Base-by-base conservation (phyloP, 1,140 invertebrate genomes). In the Aradophagus sp. region DNA sequence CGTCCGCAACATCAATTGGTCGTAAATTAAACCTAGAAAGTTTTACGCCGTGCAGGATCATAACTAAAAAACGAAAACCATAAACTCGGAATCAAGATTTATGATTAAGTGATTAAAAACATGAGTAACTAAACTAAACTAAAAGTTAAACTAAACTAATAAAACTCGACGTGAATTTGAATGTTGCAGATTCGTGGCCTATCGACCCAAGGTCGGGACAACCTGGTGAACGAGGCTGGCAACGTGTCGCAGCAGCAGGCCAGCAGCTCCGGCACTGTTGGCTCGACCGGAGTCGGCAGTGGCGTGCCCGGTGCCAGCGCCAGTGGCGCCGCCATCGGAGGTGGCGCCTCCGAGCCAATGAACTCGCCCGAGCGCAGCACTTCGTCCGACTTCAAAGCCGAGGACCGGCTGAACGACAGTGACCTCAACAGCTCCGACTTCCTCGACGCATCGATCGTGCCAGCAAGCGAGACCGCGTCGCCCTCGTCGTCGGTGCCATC, bases 201-300 rank as follows among this genome's bases (percentile, higher is more conserved):
- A 36, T 77, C 76, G 10, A 84, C 65, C 39, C 83, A 84, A 55
- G 83, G 82, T 38, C 73, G 78, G 23, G 82, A 84, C 8, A 78
- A 48, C 15, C 48, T 74, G 27, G 68, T 61, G 11, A 74, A 58
- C 15, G 82, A 83, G 27, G 77, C 55, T 12, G 48, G 20, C 11
- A 50, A 34, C 0, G 47, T 29, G 17, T 39, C 41, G 0, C 34
- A 23, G 42, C 66, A 48, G 23, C 70, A 58, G 14, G 23, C 69
- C 2, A 56, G 48, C 23, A 47, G 50, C 26, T 52, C 69, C 0
- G 55, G 32, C 2, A 14, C 20, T 5, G 8, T 17, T 19, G 23
- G 17, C 5, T 29, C 15, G 2, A 38, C 39, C 5, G 20, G 36
- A 3, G 47, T 8, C 4, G 56, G 35, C 13, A 36, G 41, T 5